These are phyloP conservation scores for Sylvietta virens DNA, from an alignment of 2,113 vertebrate species.

Conservation along the genomic window DNA sequence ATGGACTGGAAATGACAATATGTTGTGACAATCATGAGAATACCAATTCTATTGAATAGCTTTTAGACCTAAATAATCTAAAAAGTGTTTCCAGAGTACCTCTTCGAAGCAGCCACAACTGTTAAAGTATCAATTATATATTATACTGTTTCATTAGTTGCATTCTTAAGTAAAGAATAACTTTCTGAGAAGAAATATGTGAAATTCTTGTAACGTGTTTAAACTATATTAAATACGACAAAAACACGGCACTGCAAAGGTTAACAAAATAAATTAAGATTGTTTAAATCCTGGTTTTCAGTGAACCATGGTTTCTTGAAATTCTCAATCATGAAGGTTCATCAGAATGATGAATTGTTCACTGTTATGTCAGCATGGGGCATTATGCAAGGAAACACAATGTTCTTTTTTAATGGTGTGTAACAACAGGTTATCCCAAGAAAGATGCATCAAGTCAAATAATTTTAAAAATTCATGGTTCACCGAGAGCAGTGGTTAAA, in stretches of 20 bases:
- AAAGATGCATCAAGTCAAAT: not conserved
- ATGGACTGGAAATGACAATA: not conserved
- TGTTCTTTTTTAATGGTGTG: slow-evolving; percentile 5
- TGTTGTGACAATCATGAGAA: not conserved
- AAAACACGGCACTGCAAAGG: not conserved
- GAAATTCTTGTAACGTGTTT: not conserved
- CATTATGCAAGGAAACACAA: not conserved
- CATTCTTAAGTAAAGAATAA: not conserved
- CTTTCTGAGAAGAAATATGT: not conserved
- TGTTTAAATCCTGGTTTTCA: not conserved
- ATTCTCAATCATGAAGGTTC: not conserved
- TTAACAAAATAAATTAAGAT: not conserved
- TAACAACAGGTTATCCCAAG: not conserved
- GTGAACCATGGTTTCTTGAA: not conserved
- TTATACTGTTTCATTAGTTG: not conserved
- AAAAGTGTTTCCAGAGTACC: not conserved
- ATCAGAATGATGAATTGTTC: slow-evolving; percentile 7
- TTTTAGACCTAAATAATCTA: not conserved
- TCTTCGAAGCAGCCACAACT: not conserved
- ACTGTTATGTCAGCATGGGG: not conserved
- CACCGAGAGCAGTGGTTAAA: not conserved
- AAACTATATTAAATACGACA: not conserved
- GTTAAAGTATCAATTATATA: not conserved
- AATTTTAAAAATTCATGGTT: not conserved
- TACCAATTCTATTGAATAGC: not conserved